Evolutionary conservation across 2,888 invertebrate species (phyloP), one percentile per base, ranked within the genome.

Genomic region (Pherbina coryleti): DNA sequence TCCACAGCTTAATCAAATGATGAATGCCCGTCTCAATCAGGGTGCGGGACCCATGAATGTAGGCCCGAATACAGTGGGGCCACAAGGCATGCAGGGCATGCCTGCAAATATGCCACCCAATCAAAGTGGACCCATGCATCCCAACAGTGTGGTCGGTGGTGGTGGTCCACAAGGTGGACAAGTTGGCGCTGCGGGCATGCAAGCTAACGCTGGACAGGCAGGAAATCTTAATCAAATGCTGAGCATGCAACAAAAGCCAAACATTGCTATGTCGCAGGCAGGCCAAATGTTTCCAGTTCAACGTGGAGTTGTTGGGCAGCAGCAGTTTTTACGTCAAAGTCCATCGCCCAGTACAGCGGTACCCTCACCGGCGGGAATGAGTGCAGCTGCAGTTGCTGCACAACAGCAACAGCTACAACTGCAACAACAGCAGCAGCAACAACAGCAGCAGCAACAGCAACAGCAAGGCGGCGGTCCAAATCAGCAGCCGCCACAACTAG

Each of bases 291-390:
- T 92, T 82, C 86, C 88, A 2, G 90, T 89, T 0, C 88, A 91
- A 76, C 90, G 95, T 0, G 93, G 93, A 60, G 93, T 94, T 0
- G 84, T 84, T 7, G 93, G 93, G 0, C 95, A 95, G 4, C 92
- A 91, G 82, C 95, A 95, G 86, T 96, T 95, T 90, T 91, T 96
- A 82, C 91, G 94, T 0, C 96, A 95, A 86, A 95, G 95, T 84
- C 95, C 95, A 0, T 94, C 94, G 19, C 83, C 83, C 1, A 82
- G 81, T 11, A 95, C 95, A 0, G 94, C 94, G 0, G 94, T 94
- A 0, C 84, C 87, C 0, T 87, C 87, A 1, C 91, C 91, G 1
- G 90, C 91, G 9, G 82, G 81, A 83, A 77, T 82, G 84, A 79
- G 82, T 84, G 37, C 86, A 83, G 51, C 85, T 11, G 34, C 91